Evolutionary conservation across 2,888 invertebrate genomes (phyloP), one percentile per base, ranked within the genome.

Genomic region (Scelioninae gen. 2): DNA sequence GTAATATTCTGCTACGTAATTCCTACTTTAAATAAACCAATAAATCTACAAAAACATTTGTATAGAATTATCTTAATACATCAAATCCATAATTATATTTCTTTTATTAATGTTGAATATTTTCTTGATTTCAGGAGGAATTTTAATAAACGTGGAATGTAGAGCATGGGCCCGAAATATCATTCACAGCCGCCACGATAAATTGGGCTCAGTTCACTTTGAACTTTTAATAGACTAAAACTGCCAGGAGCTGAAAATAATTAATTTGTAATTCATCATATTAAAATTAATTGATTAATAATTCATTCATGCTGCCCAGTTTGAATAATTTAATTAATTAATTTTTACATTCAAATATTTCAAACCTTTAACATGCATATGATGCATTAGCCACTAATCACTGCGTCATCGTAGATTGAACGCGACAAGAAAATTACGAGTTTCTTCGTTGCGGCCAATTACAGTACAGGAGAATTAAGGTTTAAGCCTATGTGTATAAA

Each of bases 141-240:
- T 90, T 83, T 85, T 90, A 78, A 90, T 90, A 82, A 92, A 92
- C 83, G 88, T 92, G 73, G 92, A 92, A 81, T 92, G 92, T 87
- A 91, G 90, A 84, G 91, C 92, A 39, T 92, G 91, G 91, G 92
- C 92, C 45, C 88, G 88, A 79, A 92, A 92, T 83, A 91, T 92
- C 76, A 80, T 86, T 19, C 92, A 93, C 83, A 91, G 92, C 83
- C 90, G 92, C 69, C 87, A 89, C 81, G 91, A 92, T 72, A 88
- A 90, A 81, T 85, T 91, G 77, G 93, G 93, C 48, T 90, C 91
- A 45, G 92, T 92, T 57, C 92, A 93, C 85, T 92, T 93, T 83
- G 93, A 93, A 84, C 86, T 93, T 74, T 87, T 93, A 86, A 89
- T 93, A 77, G 86, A 86, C 80, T 86, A 84, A 82, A 72, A 58